A percentile compares a stretch with the other conserved stretches of the same genome.
Conservation (phyloP, 2,888 invertebrate genomes). For the Margaritifera margaritifera region DNA sequence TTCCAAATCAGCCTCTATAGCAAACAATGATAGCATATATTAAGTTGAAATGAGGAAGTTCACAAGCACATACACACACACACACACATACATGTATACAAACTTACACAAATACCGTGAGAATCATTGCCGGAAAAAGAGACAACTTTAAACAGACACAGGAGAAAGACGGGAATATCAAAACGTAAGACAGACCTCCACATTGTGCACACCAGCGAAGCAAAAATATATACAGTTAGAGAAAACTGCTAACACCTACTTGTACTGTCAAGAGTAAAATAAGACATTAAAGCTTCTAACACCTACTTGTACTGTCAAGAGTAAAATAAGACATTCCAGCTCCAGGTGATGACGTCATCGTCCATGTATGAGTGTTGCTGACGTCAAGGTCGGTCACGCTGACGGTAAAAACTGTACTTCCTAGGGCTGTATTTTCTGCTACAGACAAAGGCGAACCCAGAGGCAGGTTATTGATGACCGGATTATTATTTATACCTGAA, state of each 20-base stretch:
- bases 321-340: slow-evolving; percentile 20
- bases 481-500: slow-evolving; percentile 23
- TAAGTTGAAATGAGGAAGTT: too few relatives aligned
- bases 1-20: too few relatives aligned
- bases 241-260: slow-evolving; percentile 6
- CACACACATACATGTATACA: too few relatives aligned
- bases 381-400: slow-evolving; percentile 22
- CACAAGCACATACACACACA: too few relatives aligned
- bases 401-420: slow-evolving; percentile 16
- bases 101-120: too few relatives aligned
- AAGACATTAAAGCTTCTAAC: slow-evolving; percentile 6
- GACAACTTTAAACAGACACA: too few relatives aligned
- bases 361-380: slow-evolving; percentile 17
- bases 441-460: slow-evolving; percentile 13
- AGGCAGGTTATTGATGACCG: slow-evolving; percentile 15
- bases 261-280: slow-evolving; percentile 20
- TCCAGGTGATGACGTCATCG: slow-evolving; percentile 29
- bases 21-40: too few relatives aligned
- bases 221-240: too few relatives aligned
- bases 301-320: slow-evolving; percentile 19
- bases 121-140: too few relatives aligned
- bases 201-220: too few relatives aligned
- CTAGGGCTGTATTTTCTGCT: slow-evolving; percentile 21
- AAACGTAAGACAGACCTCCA: too few relatives aligned
- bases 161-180: too few relatives aligned